Conservation (phyloP, 2,888 invertebrate species). For the Macrostomum cliftonense region DNA sequence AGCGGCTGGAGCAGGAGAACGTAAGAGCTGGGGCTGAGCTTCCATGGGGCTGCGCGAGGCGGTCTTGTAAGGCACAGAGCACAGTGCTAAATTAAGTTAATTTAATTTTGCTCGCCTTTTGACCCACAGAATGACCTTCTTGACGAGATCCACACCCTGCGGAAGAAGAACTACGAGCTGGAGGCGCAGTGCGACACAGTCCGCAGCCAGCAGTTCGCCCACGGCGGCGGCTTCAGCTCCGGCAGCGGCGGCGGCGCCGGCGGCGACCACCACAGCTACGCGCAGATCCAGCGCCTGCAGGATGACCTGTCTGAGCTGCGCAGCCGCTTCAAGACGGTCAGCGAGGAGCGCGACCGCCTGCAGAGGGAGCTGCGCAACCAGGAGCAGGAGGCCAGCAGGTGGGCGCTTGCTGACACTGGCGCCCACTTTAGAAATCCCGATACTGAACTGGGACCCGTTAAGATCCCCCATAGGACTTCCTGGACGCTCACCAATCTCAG, state of each 20-base stretch:
- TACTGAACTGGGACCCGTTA: too few relatives aligned
- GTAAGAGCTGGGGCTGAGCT: conserved; percentile 1
- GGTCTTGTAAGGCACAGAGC: too few relatives aligned
- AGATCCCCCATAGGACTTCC: too few relatives aligned
- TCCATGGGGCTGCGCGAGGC: too few relatives aligned
- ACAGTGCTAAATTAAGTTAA: neutral
- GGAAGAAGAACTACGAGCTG: conserved; percentile 10
- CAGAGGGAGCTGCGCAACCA: conserved; percentile 1
- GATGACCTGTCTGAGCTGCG: neutral
- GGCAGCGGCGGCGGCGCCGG: conserved; percentile 6
- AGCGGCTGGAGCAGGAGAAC: conserved; percentile 11
- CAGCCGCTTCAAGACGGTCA: neutral
- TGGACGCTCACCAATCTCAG: too few relatives aligned
- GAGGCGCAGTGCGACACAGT: conserved; percentile 9
- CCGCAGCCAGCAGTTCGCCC: conserved; percentile 6
- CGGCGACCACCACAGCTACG: conserved; percentile 7
- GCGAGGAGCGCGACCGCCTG: neutral
- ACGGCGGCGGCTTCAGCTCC: conserved; percentile 4
- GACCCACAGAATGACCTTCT: conserved; percentile 6
- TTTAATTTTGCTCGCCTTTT: neutral
- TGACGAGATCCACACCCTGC: conserved; percentile 11
- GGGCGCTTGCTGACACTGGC: too few relatives aligned
- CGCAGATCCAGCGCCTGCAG: neutral
- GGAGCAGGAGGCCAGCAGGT: neutral
- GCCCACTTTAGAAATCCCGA: too few relatives aligned